Conservation (phyloP, 2,113 vertebrate genomes). For the Dromaius novaehollandiae region DNA sequence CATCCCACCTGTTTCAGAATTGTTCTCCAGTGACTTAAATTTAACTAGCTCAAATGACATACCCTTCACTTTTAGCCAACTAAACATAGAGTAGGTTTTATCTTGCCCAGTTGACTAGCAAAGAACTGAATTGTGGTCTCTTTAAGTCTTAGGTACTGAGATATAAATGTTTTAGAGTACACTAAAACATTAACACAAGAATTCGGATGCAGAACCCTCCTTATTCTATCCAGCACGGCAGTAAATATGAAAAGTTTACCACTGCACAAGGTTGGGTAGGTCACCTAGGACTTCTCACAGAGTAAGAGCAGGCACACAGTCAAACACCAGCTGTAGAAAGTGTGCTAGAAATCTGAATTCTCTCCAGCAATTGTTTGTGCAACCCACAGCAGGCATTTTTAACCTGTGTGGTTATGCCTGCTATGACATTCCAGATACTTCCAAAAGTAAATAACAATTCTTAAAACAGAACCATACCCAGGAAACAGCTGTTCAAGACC, state of each 20-base stretch:
- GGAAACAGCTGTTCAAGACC: background rate
- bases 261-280: background rate
- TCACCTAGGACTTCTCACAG: background rate
- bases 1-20: background rate
- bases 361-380: background rate
- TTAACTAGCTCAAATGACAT: background rate
- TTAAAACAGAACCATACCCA: background rate
- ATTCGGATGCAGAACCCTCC: background rate
- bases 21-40: background rate
- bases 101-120: background rate
- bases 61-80: background rate
- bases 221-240: background rate
- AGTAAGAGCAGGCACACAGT: background rate
- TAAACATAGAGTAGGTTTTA: background rate
- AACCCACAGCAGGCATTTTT: conserved; percentile 8
- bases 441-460: background rate
- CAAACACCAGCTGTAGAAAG: background rate
- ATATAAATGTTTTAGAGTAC: background rate
- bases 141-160: background rate
- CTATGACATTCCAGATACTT: background rate
- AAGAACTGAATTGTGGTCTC: background rate
- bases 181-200: background rate
- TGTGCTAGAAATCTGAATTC: background rate
- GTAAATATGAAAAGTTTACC: rapidly evolving
- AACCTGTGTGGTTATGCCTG: background rate